Conservation (phyloP, 2,113 vertebrate genomes). For the Vulpes lagopus region DNA sequence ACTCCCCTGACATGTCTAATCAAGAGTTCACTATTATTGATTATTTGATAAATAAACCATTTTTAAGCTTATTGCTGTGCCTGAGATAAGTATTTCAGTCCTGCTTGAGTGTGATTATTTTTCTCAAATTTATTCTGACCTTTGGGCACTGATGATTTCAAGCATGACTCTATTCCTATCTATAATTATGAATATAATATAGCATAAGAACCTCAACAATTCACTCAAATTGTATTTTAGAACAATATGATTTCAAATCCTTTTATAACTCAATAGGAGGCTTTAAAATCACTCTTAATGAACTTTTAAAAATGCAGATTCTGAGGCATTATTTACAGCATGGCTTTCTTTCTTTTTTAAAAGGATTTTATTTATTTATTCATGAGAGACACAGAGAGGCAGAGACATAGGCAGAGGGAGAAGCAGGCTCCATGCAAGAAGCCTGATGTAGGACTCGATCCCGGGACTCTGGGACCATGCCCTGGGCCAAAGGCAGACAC, state of each 20-base stretch:
- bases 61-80: conserved; percentile 44
- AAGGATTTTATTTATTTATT: no score
- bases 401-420: no score
- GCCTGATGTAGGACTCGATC: no score
- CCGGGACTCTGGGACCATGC: no score
- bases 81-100: conserved; percentile 34
- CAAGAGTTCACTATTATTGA: conserved; percentile 52
- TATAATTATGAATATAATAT: conserved; percentile 20
- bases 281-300: not conserved
- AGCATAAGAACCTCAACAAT: conserved; percentile 50
- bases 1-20: conserved; percentile 51
- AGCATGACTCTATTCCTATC: not conserved
- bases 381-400: no score
- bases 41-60: conserved; percentile 55
- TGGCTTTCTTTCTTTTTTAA: conserved; percentile 37
- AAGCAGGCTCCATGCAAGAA: no score
- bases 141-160: not conserved
- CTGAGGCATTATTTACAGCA: not conserved
- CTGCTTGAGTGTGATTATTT: conserved; percentile 61
- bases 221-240: conserved; percentile 6
- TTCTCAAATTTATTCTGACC: conserved; percentile 19
- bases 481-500: no score
- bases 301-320: not conserved
- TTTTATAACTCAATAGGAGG: not conserved
- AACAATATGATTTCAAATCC: conserved; percentile 26